Evolutionary conservation across 2,797 vertebrate genomes (phyloP), one percentile per base, ranked within the genome.

Genomic region (Gambelia wislizenii): DNA sequence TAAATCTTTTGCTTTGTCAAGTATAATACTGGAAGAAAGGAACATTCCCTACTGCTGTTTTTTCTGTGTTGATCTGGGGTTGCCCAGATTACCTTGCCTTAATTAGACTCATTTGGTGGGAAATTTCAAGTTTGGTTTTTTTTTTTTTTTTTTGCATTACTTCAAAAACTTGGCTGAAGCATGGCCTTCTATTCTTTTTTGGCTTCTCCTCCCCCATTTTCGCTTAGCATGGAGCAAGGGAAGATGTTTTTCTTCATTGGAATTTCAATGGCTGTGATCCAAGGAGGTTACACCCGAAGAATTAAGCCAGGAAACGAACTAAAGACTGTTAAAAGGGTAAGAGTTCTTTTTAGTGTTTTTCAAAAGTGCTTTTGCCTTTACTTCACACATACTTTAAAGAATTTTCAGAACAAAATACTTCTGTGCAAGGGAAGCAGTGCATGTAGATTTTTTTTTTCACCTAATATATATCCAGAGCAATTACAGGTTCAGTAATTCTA

Each of bases 231-330:
- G 97, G 98, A 99, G 93, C 99, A 99, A 94, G 99, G 99, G 47
- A 99, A 99, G 97, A 99, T 99, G 99, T 99, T 99, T 93, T 99
- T 99, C 97, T 99, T 99, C 95, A 99, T 99, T 82, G 99, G 99
- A 64, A 97, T 99, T 92, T 98, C 98, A 94, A 99, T 99, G 99
- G 98, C 99, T 82, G 77, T 95, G 80, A 97, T 99, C 95, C 99
- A 99, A 95, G 99, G 99, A 33, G 97, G 98, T 85, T 99, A 98
- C 1, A 97, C 98, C 93, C 98, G 99, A 42, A 97, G 98, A 93
- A 98, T 99, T 95, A 97, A 98, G 94, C 98, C 98, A 30, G 98
- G 98, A 90, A 92, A 97, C 87, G 99, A 99, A 93, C 97, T 99
- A 90, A 95, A 88, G 91, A 97, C 98, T 56, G 97, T 98, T 92